Evolutionary conservation across 2,888 invertebrate species (phyloP).

Genomic region (Andrena marginata): DNA sequence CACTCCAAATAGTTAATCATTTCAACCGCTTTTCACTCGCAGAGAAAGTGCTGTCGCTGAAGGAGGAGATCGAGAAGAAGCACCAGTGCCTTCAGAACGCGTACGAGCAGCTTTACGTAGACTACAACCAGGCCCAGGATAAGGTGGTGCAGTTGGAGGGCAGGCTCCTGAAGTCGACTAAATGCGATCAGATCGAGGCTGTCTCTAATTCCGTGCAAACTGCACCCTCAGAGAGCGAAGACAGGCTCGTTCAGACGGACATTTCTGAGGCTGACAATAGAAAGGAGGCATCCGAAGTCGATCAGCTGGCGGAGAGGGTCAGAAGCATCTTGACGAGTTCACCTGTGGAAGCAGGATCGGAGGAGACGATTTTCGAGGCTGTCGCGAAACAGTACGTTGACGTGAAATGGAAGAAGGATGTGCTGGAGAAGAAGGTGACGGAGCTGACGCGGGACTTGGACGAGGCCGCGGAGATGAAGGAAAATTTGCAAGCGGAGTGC

Average conservation of each 20-base stretch:
- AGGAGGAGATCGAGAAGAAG: constrained; percentile 86
- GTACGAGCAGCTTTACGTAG: constrained; percentile 84
- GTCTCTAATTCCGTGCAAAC: constrained; percentile 57
- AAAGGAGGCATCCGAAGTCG: background rate
- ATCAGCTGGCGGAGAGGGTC: constrained; percentile 71
- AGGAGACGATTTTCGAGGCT: constrained; percentile 76
- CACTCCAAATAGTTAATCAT: background rate
- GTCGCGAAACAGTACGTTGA: constrained; percentile 78
- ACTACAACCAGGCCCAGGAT: constrained; percentile 81
- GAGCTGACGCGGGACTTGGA: constrained; percentile 80
- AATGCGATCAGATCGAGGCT: constrained; percentile 23
- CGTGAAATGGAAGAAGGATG: constrained; percentile 82
- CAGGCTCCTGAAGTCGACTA: constrained; percentile 13
- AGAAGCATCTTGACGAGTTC: constrained; percentile 82
- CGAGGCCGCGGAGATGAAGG: constrained; percentile 76
- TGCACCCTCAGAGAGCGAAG: constrained; percentile 18
- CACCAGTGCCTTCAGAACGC: constrained; percentile 86
- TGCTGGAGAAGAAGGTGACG: constrained; percentile 82
- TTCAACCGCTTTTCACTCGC: constrained; percentile 11
- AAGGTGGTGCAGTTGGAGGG: constrained; percentile 69
- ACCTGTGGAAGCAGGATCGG: constrained; percentile 78
- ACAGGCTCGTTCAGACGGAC: constrained; percentile 55
- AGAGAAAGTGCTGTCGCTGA: constrained; percentile 83
- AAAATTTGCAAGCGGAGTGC: constrained; percentile 79
- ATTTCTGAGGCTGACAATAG: background rate